Base-by-base conservation (phyloP, 2,113 vertebrate species). In the Agapornis roseicollis region DNA sequence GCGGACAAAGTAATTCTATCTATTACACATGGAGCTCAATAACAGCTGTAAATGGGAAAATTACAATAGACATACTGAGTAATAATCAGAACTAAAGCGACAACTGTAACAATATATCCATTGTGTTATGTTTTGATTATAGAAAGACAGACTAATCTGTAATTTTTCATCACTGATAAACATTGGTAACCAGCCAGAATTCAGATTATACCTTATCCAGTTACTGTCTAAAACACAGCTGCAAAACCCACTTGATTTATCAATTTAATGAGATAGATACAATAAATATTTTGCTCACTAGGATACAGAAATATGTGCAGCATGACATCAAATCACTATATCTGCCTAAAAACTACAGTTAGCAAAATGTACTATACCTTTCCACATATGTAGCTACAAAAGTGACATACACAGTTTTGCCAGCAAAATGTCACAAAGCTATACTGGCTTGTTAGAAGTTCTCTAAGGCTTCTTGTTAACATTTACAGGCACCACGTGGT, bases 391-490 rank as follows among this genome's bases (percentile, higher is more conserved):
- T 61, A 97, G 53, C 73, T 93, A 94, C 94, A 97, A 70, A 65
- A 78, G 84, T 85, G 93, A 91, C 65, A 96, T 10, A 95, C 55
- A 80, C 68, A 89, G 76, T 85, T 96, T 76, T 93, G 84, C 79
- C 92, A 94, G 80, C 39, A 37, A 44, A 44, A 63, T 97, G 95
- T 97, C 96, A 97, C 27, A 85, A 96, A 97, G 77, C 85, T 94
- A 50, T 28, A 78, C 56, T 15, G 79, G 58, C 93, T 98, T 98
- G 97, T 97, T 97, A 97, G 72, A 95, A 85, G 85, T 97, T 96
- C 88, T 93, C 68, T 79, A 68, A 95, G 72, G 72, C 80, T 96
- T 96, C 97, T 95, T 96, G 96, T 97, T 97, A 98, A 96, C 89
- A 97, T 96, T 94, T 93, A 79, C 89, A 61, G 37, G 69, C 47